Conservation (phyloP, 1,140 invertebrate species). For the Hycleus cichorii region DNA sequence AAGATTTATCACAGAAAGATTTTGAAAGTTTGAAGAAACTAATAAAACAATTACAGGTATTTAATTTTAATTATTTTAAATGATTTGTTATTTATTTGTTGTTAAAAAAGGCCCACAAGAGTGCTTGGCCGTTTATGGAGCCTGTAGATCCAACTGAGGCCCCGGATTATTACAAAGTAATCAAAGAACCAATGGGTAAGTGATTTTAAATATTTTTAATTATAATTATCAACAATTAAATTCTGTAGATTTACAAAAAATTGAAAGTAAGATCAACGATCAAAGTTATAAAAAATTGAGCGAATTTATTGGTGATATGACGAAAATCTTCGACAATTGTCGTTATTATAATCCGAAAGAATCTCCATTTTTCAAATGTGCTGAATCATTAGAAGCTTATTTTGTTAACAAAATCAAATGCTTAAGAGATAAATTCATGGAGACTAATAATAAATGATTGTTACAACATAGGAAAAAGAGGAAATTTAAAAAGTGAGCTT, state of each 20-base stretch:
- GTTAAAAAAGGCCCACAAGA: conserved; percentile 64
- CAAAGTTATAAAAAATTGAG: conserved; percentile 78
- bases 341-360: conserved; percentile 93
- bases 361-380: conserved; percentile 91
- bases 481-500: background rate
- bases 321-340: conserved; percentile 97
- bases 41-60: conserved; percentile 84
- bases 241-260: conserved; percentile 80
- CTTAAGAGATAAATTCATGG: conserved; percentile 71
- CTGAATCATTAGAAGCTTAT: conserved; percentile 88
- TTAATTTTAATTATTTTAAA: background rate
- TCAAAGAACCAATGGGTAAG: conserved; percentile 97
- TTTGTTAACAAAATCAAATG: conserved; percentile 88
- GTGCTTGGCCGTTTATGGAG: conserved; percentile 95
- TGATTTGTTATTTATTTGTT: conserved; percentile 30
- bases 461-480: background rate
- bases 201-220: conserved; percentile 1
- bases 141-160: conserved; percentile 92
- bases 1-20: conserved; percentile 73
- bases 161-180: conserved; percentile 95
- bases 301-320: conserved; percentile 96
- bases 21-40: conserved; percentile 76
- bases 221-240: too few relatives aligned
- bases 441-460: conserved; percentile 38
- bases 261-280: conserved; percentile 81